Conservation (phyloP, 1,140 invertebrate species). For the Teleopsis dalmanni region DNA sequence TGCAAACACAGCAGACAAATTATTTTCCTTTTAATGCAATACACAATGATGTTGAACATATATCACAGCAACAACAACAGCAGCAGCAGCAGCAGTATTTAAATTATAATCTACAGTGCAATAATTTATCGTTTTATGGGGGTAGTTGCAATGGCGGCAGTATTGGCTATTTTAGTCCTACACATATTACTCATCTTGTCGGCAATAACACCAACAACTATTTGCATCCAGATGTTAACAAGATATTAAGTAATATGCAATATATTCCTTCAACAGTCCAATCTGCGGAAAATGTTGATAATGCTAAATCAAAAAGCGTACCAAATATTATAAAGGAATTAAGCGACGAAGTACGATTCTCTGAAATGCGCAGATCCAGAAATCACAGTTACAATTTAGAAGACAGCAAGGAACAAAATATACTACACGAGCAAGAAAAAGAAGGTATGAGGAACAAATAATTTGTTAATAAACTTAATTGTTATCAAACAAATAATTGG, state of each 20-base stretch:
- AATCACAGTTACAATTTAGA: slow-evolving; percentile 34
- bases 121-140: not conserved
- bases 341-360: slow-evolving; percentile 53
- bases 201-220: not conserved
- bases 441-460: slow-evolving; percentile 8
- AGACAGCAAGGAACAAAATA: too few species aligned
- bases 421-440: not conserved
- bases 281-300: not conserved
- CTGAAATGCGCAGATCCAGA: slow-evolving; percentile 41
- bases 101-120: not conserved
- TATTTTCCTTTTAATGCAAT: not conserved
- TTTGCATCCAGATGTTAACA: not conserved
- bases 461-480: too few species aligned
- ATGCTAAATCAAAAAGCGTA: slow-evolving; percentile 54
- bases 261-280: too few species aligned
- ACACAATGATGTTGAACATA: not conserved
- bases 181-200: not conserved
- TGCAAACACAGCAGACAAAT: not conserved
- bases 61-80: slow-evolving; percentile 12
- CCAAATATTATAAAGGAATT: slow-evolving; percentile 65
- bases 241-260: too few species aligned
- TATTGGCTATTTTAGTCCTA: not conserved
- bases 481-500: too few species aligned
- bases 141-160: not conserved
- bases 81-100: slow-evolving; percentile 15